Conservation (phyloP, 2,113 vertebrate species). For the Agelaius tricolor region DNA sequence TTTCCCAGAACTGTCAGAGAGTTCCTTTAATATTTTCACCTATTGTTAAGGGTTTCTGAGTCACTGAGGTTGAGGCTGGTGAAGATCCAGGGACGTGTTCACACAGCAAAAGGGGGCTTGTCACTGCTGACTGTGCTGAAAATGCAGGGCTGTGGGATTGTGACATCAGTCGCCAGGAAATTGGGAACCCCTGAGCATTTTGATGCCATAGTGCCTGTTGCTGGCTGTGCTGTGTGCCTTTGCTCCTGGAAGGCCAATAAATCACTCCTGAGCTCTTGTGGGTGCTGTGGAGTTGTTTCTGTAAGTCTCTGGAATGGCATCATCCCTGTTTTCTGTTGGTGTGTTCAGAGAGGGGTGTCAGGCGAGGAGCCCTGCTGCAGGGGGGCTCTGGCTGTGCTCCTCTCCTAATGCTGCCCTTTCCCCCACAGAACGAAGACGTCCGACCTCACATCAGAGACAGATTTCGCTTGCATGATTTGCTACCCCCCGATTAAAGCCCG, state of each 20-base stretch:
- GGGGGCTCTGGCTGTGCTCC: rapidly evolving
- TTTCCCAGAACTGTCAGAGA: neutral
- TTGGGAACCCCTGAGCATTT: rapidly evolving
- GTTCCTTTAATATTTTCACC: neutral
- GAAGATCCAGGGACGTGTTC: neutral
- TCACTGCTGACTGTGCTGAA: neutral
- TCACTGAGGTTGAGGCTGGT: neutral
- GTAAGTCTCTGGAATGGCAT: rapidly evolving
- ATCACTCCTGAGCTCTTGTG: rapidly evolving
- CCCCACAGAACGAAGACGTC: conserved; percentile 92
- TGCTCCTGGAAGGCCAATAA: neutral
- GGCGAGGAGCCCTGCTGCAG: neutral
- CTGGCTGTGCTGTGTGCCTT: neutral
- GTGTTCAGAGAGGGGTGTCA: rapidly evolving
- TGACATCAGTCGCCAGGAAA: rapidly evolving
- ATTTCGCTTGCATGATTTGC: conserved; percentile 97
- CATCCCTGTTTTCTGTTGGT: rapidly evolving
- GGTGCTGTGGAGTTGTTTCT: rapidly evolving
- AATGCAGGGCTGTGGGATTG: neutral
- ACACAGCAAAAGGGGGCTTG: neutral
- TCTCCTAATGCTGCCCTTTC: neutral
- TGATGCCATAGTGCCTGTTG: neutral
- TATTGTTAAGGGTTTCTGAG: neutral
- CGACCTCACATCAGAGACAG: conserved; percentile 95
- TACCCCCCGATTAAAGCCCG: conserved; percentile 92